Evolutionary conservation across 2,797 vertebrate genomes (phyloP).

Genomic region (Falco concolor): DNA sequence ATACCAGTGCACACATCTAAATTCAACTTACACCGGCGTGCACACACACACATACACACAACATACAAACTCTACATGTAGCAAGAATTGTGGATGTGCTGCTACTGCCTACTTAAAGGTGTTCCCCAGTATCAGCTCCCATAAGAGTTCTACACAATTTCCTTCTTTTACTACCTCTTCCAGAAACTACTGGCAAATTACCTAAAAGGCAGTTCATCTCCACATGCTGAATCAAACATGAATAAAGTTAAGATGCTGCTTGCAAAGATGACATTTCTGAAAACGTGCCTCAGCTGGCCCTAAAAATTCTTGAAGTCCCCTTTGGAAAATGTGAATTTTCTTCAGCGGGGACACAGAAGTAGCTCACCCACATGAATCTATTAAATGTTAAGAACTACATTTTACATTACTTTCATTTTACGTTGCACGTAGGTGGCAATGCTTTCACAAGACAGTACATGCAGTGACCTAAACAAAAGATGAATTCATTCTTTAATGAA

Average conservation of each 20-base stretch:
- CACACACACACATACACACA: too few relatives aligned
- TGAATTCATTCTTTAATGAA: neutral
- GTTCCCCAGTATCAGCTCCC: neutral
- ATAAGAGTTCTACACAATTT: neutral
- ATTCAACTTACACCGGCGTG: neutral
- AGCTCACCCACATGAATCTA: neutral
- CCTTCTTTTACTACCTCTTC: neutral
- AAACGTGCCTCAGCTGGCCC: neutral
- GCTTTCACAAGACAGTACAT: neutral
- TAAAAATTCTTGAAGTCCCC: neutral
- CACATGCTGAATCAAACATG: neutral
- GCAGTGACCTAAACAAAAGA: slow-evolving; percentile 15
- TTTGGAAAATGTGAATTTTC: neutral
- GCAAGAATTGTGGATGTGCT: neutral
- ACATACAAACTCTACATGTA: neutral
- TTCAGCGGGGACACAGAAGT: neutral
- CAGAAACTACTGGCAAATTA: neutral
- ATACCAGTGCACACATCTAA: neutral
- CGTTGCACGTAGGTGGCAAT: neutral
- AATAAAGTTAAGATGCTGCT: neutral
- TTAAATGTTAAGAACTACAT: neutral
- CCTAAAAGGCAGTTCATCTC: neutral
- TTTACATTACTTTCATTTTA: slow-evolving; percentile 6
- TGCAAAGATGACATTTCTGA: neutral
- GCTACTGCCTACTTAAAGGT: neutral